Percentiles rank a stretch among this genome's conserved stretches.
Evolutionary conservation across 2,113 vertebrate genomes (phyloP).

Genomic region (Lophius piscatorius): DNA sequence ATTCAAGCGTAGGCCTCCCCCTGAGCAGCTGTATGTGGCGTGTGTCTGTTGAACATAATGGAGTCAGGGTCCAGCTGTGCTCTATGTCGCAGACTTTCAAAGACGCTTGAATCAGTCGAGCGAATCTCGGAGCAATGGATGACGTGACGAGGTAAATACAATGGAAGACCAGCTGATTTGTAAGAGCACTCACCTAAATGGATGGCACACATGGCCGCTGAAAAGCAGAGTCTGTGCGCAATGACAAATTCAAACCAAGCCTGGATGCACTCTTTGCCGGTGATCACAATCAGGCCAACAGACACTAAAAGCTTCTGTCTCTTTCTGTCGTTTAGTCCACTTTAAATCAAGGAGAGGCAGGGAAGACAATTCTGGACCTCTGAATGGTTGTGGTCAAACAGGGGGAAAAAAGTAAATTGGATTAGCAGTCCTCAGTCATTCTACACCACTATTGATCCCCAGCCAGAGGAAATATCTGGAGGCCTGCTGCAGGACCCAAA

Average conservation of each 20-base stretch:
- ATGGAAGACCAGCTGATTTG: conserved; percentile 48
- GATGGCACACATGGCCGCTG: conserved; percentile 11
- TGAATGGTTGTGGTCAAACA: conserved; percentile 40
- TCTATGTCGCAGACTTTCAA: conserved; percentile 32
- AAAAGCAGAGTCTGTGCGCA: conserved; percentile 34
- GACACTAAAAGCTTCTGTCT: conserved; percentile 45
- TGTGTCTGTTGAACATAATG: conserved; percentile 25
- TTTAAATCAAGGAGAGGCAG: conserved; percentile 51
- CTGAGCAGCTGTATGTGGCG: conserved; percentile 10
- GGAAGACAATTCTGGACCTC: conserved; percentile 46
- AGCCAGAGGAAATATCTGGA: conserved; percentile 53
- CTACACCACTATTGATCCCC: conserved; percentile 68
- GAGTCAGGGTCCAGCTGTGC: conserved; percentile 21
- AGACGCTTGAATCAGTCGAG: conserved; percentile 28
- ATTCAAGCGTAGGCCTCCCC: too few species aligned
- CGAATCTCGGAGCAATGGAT: conserved; percentile 50
- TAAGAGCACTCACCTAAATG: conserved; percentile 52
- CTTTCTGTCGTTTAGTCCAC: conserved; percentile 51
- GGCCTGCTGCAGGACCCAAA: conserved; percentile 53
- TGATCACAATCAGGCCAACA: conserved; percentile 58
- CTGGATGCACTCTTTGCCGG: conserved; percentile 26
- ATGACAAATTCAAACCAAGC: conserved; percentile 51
- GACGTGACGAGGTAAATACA: conserved; percentile 66
- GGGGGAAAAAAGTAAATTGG: conserved; percentile 54
- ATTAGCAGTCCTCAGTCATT: conserved; percentile 72